phyloP scores from a whole-genome alignment of 37 sponge, comb jelly and placozoan genomes.

The Tethya wilhelma region DNA sequence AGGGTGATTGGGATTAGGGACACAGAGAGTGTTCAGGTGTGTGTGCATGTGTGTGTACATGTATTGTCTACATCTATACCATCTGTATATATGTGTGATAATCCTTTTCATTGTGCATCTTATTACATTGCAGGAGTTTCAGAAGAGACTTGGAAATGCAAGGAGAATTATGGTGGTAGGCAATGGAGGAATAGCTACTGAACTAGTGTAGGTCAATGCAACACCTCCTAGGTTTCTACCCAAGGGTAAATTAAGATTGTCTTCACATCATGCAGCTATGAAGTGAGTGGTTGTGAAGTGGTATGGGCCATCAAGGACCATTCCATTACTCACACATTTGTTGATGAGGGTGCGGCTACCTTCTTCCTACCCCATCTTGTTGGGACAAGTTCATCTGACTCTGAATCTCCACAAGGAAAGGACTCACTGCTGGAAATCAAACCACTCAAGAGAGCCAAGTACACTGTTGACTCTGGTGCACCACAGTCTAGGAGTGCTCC shows the following conservation, averaged over 20 bases:
- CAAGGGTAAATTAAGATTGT: background rate
- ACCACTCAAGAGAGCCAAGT: conserved; percentile 75
- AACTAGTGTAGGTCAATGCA: conserved; percentile 83
- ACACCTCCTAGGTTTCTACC: background rate
- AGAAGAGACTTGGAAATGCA: conserved; percentile 63
- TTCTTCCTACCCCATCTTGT: conserved; percentile 85
- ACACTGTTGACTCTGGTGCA: conserved; percentile 48
- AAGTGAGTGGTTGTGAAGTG: conserved; percentile 77
- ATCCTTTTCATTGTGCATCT: background rate
- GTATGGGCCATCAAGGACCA: conserved; percentile 95
- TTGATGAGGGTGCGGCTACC: conserved; percentile 93
- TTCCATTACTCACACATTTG: conserved; percentile 85
- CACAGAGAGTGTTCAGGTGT: conserved; percentile 93
- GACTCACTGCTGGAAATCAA: conserved; percentile 11
- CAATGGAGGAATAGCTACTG: conserved; percentile 98
- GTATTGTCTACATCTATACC: background rate
- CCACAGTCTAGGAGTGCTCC: background rate
- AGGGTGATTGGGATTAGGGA: conserved; percentile 92
- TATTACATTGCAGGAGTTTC: conserved; percentile 82
- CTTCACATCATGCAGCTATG: conserved; percentile 54
- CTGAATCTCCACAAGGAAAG: background rate
- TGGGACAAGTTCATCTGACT: background rate
- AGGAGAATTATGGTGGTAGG: conserved; percentile 88
- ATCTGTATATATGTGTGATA: background rate
- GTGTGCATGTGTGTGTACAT: no score